Base-by-base conservation (phyloP, 2,113 vertebrate species). In the Lonchura striata region DNA sequence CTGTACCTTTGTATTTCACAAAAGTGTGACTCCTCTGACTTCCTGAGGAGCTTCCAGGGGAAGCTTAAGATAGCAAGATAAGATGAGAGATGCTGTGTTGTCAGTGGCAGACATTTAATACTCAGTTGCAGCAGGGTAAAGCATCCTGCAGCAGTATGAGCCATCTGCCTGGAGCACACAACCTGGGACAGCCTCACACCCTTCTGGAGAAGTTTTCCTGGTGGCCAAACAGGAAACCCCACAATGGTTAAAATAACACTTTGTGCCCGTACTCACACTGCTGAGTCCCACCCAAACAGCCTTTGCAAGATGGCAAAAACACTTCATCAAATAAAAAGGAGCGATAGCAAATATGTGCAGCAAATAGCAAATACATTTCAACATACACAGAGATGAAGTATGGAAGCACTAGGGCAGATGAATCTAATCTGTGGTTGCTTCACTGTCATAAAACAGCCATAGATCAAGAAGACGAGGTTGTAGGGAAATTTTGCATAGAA, bases 381-480 rank as follows among this genome's bases (percentile, higher is more conserved):
- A 52, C 76, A 75, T 66, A 78, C 20, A 91, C 66, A 92, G 60
- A 56, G 92, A 89, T 95, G 88, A 97, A 95, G 94, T 95, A 95
- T 92, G 89, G 91, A 95, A 94, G 89, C 74, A 63, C 72, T 78
- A 84, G 83, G 77, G 83, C 89, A 97, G 95, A 95, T 89, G 83
- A 94, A 96, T 96, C 92, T 95, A 96, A 96, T 95, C 94, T 89
- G 56, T 84, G 74, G 35, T 61, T 95, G 81, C 77, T 94, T 87
- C 77, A 64, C 86, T 91, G 88, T 82, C 95, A 92, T 95, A 95
- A 92, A 94, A 49, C 65, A 97, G 60, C 53, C 77, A 84, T 94
- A 84, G 82, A 94, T 95, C 95, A 96, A 86, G 64, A 81, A 92
- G 96, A 97, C 2, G 56, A 78, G 42, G 39, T 81, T 90, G 77